phyloP scores from a whole-genome alignment of 30 jellyfish, hydroid and myxozoan species.

The Hydractinia echinata region DNA sequence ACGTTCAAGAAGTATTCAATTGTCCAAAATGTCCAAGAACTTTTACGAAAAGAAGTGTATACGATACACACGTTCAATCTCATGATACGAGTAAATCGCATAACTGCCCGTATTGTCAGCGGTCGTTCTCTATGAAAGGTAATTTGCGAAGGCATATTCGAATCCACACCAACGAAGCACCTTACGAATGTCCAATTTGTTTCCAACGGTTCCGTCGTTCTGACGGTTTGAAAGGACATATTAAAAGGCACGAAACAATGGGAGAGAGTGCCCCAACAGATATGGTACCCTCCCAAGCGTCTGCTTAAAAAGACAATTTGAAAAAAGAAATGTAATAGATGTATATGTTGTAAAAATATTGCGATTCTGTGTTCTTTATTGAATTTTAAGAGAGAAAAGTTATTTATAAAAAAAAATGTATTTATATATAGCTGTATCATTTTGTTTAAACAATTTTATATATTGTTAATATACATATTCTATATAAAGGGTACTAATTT shows the following conservation, averaged over 20 bases:
- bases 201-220: slow-evolving; percentile 51
- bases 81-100: slow-evolving; percentile 39
- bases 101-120: slow-evolving; percentile 46
- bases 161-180: slow-evolving; percentile 51
- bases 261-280: slow-evolving; percentile 48
- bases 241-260: slow-evolving; percentile 44
- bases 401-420: too few relatives aligned
- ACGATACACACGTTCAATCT: slow-evolving; percentile 29
- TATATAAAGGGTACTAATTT: too few relatives aligned
- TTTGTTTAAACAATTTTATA: too few relatives aligned
- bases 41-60: slow-evolving; percentile 25
- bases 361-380: too few relatives aligned
- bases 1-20: slow-evolving; percentile 18
- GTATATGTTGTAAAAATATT: too few relatives aligned
- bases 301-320: slow-evolving; percentile 15
- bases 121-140: slow-evolving; percentile 41
- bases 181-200: slow-evolving; percentile 47
- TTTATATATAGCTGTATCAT: too few relatives aligned
- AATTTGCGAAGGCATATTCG: slow-evolving; percentile 39
- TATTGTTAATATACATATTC: too few relatives aligned
- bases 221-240: slow-evolving; percentile 43
- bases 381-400: too few relatives aligned
- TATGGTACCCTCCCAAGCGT: slow-evolving; percentile 46
- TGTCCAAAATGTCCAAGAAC: slow-evolving; percentile 39
- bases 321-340: too few relatives aligned